Conservation (phyloP, 2,888 invertebrate species). For the Scaptomyza cyrtandrae region DNA sequence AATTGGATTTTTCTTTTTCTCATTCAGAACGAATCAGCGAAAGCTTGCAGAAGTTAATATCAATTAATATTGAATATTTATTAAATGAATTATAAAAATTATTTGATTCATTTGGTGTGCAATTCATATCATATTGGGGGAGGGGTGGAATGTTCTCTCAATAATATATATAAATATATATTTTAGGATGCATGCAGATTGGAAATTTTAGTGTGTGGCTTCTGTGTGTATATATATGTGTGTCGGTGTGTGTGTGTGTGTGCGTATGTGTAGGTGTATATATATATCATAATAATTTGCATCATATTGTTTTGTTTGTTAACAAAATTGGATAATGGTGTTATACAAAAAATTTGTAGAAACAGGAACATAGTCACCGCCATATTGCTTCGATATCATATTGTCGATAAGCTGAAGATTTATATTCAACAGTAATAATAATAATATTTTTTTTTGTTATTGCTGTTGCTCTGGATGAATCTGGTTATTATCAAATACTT, state of each 20-base stretch:
- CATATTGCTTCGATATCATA: conserved; percentile 84
- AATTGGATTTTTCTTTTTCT: conserved; percentile 4
- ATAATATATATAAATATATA: not conserved
- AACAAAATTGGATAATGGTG: conserved; percentile 43
- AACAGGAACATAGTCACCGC: conserved; percentile 84
- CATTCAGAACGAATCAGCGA: conserved; percentile 21
- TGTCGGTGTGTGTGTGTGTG: conserved; percentile 18
- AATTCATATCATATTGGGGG: not conserved
- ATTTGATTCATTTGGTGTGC: conserved; percentile 25
- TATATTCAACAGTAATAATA: conserved; percentile 14
- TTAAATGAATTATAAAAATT: conserved; percentile 17
- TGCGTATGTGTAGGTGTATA: conserved; percentile 22
- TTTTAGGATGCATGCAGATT: conserved; percentile 43
- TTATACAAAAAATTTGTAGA: conserved; percentile 51
- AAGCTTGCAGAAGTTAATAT: conserved; percentile 14
- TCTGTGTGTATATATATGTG: conserved; percentile 4
- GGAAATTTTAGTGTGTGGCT: conserved; percentile 28
- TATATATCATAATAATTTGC: conserved; percentile 52
- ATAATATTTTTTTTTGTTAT: conserved; percentile 19
- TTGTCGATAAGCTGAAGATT: conserved; percentile 61
- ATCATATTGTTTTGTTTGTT: conserved; percentile 35
- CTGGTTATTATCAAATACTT: not conserved
- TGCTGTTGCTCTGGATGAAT: conserved; percentile 18
- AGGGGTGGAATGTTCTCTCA: conserved; percentile 16
- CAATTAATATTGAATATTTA: not conserved